Evolutionary conservation across 2,888 invertebrate genomes (phyloP), one percentile per base, ranked within the genome.

Genomic region (Plagiodera versicolora): DNA sequence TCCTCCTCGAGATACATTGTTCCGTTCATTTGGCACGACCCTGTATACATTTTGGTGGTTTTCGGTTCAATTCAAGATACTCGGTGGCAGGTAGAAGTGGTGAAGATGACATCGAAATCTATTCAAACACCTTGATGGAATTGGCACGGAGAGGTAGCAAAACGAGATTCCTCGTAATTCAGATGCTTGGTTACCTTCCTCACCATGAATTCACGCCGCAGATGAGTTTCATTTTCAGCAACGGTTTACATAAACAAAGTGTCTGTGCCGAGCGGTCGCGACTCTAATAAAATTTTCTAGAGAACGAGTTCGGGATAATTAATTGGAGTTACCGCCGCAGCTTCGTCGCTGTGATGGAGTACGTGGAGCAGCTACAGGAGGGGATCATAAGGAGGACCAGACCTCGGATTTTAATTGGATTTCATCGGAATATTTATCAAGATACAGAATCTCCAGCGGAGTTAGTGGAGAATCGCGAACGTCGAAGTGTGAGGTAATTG

Each of bases 321-420:
- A 52, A 52, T 52, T 52, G 52, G 39, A 52, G 44, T 44, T 39
- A 52, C 52, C 52, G 52, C 52, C 35, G 20, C 52, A 44, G n/a
- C n/a, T n/a, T 39, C 52, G 52, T 52, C 52, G 20, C 20, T 39
- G 39, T 20, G 52, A 35, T 52, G 39, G 52, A 52, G 44, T 39
- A 39, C 39, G 35, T 39, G 18, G 44, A 35, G 52, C 18, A 32
- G 4, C 10, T 11, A 32, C 2, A 32, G 11, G 2, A 10, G 32
- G 10, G 32, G n/a, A n/a, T n/a, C n/a, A n/a, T 39, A 14, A 52
- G 24, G 44, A 18, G 44, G 35, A 39, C 18, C 52, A 39, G 39
- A 39, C 20, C 16, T 30, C 16, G 20, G 8, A 20, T 52, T 52
- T 52, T 52, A 52, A 52, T 52, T 52, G 52, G 39, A 39, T 52